Evolutionary conservation across 92 coral and sea anemone species (phyloP), one percentile per base, ranked within the genome.

Genomic region (Porites evermanni): DNA sequence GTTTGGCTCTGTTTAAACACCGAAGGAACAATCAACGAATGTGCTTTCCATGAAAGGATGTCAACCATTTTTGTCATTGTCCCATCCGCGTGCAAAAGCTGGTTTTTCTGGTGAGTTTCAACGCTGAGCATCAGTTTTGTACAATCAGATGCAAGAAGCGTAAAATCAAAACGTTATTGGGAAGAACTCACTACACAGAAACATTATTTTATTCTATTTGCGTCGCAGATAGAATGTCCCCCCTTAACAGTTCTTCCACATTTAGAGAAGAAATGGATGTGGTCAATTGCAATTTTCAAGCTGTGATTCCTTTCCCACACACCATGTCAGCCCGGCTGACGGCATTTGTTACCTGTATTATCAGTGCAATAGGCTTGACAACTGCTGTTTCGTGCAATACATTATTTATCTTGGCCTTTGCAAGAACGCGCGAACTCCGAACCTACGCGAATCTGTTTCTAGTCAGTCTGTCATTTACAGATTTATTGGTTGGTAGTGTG

Each of bases 401-500:
- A 59, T 80, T 58, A 54, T 80, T 86, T 65, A 63, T 86, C 72
- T 3, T 79, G 21, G 90, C 90, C 70, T 86, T 86, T 59, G 53
- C 60, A 2, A 75, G 78, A 60, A 86, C 85, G 69, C 81, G 82
- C 8, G 90, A 86, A 23, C 72, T 86, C 17, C 86, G 85, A 26
- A 72, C 83, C 11, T 67, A 67, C 16, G 66, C 90, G 58, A 86
- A 86, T 18, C 53, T 78, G 4, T 86, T 86, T 53, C 79, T 86
- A 1, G 67, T 86, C 51, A 86, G 90, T 68, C 67, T 86, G 38
- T 66, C 84, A 8, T 86, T 85, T 38, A 86, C 90, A 12, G 90
- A 86, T 69, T 32, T 86, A 4, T 65, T 86, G 1, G 90, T 86
- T 9, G 90, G 90, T 6, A 23, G 47, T 6, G 66, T 86, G 21